Conservation (phyloP, 2,888 invertebrate genomes). For the Dynastes grantii region DNA sequence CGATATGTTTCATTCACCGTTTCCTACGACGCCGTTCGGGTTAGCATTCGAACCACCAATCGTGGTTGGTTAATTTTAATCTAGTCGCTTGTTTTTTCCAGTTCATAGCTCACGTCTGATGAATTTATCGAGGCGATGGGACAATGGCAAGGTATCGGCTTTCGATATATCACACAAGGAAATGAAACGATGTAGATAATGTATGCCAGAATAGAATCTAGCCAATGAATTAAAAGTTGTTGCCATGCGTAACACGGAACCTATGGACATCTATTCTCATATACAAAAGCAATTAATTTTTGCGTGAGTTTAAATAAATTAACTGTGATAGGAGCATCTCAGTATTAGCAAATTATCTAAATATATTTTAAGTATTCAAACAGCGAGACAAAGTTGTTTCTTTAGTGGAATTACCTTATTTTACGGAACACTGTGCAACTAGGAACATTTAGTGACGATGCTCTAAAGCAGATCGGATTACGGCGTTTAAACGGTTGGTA, state of each 20-base stretch:
- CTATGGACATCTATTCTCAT: too few relatives aligned
- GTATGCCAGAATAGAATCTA: neutral
- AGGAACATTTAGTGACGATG: too few relatives aligned
- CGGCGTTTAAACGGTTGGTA: too few relatives aligned
- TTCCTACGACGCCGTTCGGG: neutral
- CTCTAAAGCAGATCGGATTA: too few relatives aligned
- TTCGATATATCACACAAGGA: neutral
- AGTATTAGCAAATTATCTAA: too few relatives aligned
- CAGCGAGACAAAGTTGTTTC: too few relatives aligned
- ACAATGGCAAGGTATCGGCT: constrained; percentile 10
- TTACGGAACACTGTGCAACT: too few relatives aligned
- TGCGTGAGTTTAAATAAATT: too few relatives aligned
- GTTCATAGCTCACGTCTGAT: constrained; percentile 4
- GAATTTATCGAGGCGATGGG: constrained; percentile 5
- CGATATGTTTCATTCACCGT: neutral
- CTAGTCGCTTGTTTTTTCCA: constrained; percentile 17
- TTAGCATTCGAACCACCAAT: constrained; percentile 7
- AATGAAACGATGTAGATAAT: neutral
- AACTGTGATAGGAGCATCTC: too few relatives aligned
- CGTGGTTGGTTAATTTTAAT: constrained; percentile 16
- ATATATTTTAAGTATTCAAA: too few relatives aligned
- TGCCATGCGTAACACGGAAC: neutral
- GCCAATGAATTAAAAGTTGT: neutral
- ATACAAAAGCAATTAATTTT: too few relatives aligned
- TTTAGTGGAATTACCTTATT: too few relatives aligned